Evolutionary conservation across 2,113 vertebrate genomes (phyloP), one percentile per base, ranked within the genome.

Genomic region (Panurus biarmicus): DNA sequence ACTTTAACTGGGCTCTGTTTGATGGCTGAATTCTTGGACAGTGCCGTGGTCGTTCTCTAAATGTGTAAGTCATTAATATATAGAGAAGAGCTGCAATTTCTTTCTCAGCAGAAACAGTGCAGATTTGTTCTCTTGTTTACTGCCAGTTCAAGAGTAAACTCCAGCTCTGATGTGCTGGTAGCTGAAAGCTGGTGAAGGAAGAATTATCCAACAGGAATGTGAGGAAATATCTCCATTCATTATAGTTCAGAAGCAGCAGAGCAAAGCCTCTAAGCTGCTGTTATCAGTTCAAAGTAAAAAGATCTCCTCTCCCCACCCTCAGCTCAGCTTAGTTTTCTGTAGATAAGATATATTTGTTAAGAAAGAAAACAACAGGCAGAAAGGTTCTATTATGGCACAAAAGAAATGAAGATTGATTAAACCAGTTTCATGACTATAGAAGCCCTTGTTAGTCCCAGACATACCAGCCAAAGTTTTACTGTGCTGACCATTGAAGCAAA

Each of bases 101-200:
- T 93, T 85, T 94, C 89, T 91, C 60, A 66, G 42, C 22, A 73
- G 84, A 93, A 97, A 74, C 71, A 87, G 75, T 77, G 74, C 45
- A 29, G 85, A 84, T 94, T 93, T 94, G 64, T 93, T 93, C 67
- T 85, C 83, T 93, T 93, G 78, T 93, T 97, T 95, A 88, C 90
- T 91, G 64, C 87, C 64, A 94, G 10, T 67, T 82, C 51, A 54
- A 45, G 35, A 74, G 78, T 91, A 94, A 96, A 90, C 94, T 93
- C 75, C 47, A 60, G 44, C 72, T 91, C 95, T 95, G 79, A 94
- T 90, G 85, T 79, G 54, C 89, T 93, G 72, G 62, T 89, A 87
- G 74, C 64, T 85, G 67, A 79, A 93, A 74, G 74, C 85, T 94
- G 87, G 79, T 67, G 36, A 90, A 84, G 72, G 81, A 94, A 80